These are phyloP conservation scores for Drosophila sproati DNA, from an alignment of 1,140 invertebrate genomes.

Conservation along the genomic window DNA sequence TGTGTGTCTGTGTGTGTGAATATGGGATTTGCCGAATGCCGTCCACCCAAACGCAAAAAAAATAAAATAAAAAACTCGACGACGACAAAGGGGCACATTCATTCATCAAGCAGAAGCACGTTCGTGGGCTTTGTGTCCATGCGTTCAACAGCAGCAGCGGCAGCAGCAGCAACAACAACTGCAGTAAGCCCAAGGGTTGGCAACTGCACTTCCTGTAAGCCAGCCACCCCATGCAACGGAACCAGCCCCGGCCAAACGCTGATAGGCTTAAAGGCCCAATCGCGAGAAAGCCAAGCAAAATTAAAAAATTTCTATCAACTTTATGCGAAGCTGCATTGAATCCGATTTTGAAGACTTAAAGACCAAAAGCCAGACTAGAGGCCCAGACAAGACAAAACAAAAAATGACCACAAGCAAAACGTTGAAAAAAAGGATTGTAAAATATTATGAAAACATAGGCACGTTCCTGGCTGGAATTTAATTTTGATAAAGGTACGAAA, in stretches of 20 bases:
- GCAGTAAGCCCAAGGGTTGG: slow-evolving; percentile 39
- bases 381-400: slow-evolving; percentile 5
- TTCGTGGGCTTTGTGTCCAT: slow-evolving; percentile 32
- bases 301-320: not conserved
- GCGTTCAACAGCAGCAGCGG: slow-evolving; percentile 22
- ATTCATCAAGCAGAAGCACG: slow-evolving; percentile 39
- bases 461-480: slow-evolving; percentile 73
- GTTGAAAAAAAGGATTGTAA: slow-evolving; percentile 1
- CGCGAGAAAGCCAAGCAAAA: not conserved
- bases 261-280: slow-evolving; percentile 26
- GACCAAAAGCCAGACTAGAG: not conserved
- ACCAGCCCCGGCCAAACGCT: slow-evolving; percentile 1
- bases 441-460: slow-evolving; percentile 49
- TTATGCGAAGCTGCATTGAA: not conserved
- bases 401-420: slow-evolving; percentile 10
- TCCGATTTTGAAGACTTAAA: slow-evolving; percentile 16
- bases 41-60: slow-evolving; percentile 20
- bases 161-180: slow-evolving; percentile 13
- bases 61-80: not conserved
- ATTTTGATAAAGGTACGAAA: slow-evolving; percentile 84
- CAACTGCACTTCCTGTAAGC: slow-evolving; percentile 31
- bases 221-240: slow-evolving; percentile 43
- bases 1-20: slow-evolving; percentile 1
- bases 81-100: slow-evolving; percentile 42
- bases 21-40: slow-evolving; percentile 12